Conservation (phyloP, 2,888 invertebrate genomes). For the Drosophila anomalata region DNA sequence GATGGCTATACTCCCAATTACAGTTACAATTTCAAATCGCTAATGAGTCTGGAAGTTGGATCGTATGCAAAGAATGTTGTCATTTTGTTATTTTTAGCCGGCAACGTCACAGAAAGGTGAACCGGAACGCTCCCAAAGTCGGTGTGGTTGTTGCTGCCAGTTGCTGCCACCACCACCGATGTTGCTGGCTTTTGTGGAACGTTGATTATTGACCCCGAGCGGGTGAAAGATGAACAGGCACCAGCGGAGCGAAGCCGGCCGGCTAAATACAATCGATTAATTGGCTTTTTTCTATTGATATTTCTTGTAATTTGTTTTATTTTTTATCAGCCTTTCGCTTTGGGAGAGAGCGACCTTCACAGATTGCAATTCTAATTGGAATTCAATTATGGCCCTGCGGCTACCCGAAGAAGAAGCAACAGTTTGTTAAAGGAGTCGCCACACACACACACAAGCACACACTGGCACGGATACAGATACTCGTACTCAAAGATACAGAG, state of each 20-base stretch:
- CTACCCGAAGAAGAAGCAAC: constrained; percentile 66
- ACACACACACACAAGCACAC: constrained; percentile 44
- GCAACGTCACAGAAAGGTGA: constrained; percentile 48
- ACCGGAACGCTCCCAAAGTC: constrained; percentile 31
- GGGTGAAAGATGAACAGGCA: constrained; percentile 9
- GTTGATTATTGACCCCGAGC: constrained; percentile 36
- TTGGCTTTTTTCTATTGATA: constrained; percentile 18
- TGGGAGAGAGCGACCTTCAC: constrained; percentile 41
- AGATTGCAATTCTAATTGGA: constrained; percentile 61
- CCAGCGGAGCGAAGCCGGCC: constrained; percentile 52
- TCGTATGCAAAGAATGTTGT: constrained; percentile 33
- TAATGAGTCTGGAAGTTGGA: constrained; percentile 17
- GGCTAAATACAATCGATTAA: constrained; percentile 46
- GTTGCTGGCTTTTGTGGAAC: constrained; percentile 18
- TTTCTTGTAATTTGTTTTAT: constrained; percentile 4
- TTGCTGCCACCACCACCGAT: neutral
- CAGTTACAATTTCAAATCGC: constrained; percentile 31
- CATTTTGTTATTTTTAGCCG: constrained; percentile 33
- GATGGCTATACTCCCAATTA: constrained; percentile 20
- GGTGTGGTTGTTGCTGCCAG: constrained; percentile 9
- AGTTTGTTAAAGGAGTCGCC: constrained; percentile 76
- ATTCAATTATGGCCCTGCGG: constrained; percentile 58
- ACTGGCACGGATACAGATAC: constrained; percentile 14
- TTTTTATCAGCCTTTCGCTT: neutral
- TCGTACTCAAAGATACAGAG: neutral